Base-by-base conservation (phyloP, 2,888 invertebrate genomes). In the Mamestra brassicae region DNA sequence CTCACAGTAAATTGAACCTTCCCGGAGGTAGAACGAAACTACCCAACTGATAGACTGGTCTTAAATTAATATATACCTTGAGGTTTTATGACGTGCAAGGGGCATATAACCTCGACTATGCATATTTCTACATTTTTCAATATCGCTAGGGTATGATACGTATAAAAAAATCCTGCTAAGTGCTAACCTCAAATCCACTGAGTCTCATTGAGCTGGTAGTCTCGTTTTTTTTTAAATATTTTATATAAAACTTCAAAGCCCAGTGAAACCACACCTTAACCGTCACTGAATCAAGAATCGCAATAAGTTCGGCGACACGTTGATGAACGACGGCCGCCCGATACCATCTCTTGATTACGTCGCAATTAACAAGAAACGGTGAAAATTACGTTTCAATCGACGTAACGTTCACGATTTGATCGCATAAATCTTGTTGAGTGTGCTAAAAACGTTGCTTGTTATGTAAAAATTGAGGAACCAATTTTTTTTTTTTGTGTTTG, bases 371-470 rank as follows among this genome's bases (percentile, higher is more conserved):
- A n/a, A 67, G 78, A 65, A 71, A 81, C 57, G 68, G 75, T 71
- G 45, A 78, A 82, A 78, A 82, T 74, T 54, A 82, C 75, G 65
- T 71, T 78, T 78, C 57, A 65, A 74, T 81, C 78, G 65, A 82
- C 63, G 60, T 75, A 71, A 62, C 67, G 34, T n/a, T 61, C 57
- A 62, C 60, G 61, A 70, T 71, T 78, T 78, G 52, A 60, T 26
- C 66, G 54, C 57, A 81, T 82, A 50, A 67, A 81, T 74, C 67
- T 67, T 82, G 50, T 60, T 67, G 42, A 54, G 36, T 58, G 36
- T 54, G 50, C 76, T 57, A 57, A 58, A 80, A 45, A 54, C 17
- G 38, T 38, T 62, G 67, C 47, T 50, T 69, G 38, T 62, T 52
- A 50, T 15, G 52, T 76, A 66, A 58, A 60, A 34, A 60, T 67